These are phyloP conservation scores for Megathymus violae DNA, from an alignment of 1,140 invertebrate species.

Conservation along the genomic window DNA sequence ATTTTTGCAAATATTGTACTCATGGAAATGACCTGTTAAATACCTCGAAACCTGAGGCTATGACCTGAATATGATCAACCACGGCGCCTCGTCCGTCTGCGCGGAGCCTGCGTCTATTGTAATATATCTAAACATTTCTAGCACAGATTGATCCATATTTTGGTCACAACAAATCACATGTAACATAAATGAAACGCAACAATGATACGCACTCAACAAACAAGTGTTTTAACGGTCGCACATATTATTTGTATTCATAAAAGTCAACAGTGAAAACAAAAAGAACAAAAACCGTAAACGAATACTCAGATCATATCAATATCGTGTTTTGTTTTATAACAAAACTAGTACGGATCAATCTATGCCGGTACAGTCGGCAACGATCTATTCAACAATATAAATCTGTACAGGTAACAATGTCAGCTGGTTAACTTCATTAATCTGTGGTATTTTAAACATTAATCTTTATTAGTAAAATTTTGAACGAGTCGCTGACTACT, in stretches of 20 bases:
- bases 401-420: conserved; percentile 22
- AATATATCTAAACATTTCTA: conserved; percentile 25
- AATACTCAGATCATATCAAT: too few species aligned
- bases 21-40: too few species aligned
- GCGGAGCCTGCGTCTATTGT: conserved; percentile 11
- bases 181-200: not conserved
- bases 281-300: conserved; percentile 4
- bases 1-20: too few species aligned
- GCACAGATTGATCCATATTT: conserved; percentile 32
- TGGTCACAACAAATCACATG: conserved; percentile 7
- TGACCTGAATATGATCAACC: too few species aligned
- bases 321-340: too few species aligned
- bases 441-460: conserved; percentile 21
- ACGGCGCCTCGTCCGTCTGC: too few species aligned
- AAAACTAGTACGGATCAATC: conserved; percentile 33
- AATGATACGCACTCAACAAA: too few species aligned
- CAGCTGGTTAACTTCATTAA: conserved; percentile 13
- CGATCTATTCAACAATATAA: conserved; percentile 20
- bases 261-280: conserved; percentile 4
- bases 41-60: too few species aligned
- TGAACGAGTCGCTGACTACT: conserved; percentile 36
- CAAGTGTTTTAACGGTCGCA: not conserved
- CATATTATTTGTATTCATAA: not conserved
- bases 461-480: conserved; percentile 22
- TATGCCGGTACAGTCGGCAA: conserved; percentile 25